Evolutionary conservation across 2,113 vertebrate species (phyloP).

Genomic region (Myocastor coypus): DNA sequence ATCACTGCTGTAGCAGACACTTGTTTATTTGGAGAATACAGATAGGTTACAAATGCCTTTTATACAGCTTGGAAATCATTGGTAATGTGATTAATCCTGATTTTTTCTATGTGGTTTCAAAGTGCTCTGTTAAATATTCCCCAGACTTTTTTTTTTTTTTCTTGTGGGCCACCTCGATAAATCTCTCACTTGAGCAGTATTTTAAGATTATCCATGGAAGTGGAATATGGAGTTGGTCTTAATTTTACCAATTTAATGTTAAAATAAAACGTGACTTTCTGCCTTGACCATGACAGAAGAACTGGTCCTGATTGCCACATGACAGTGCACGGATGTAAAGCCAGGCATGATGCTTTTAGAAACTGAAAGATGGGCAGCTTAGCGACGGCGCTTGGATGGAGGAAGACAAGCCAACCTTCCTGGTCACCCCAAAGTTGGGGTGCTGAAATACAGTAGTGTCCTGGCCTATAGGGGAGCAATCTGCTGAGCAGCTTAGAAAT

Average conservation of each 20-base stretch:
- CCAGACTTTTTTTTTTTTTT: conserved; percentile 35
- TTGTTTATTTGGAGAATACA: conserved; percentile 50
- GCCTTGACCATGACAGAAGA: not conserved
- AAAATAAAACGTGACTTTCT: not conserved
- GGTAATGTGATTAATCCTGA: conserved; percentile 31
- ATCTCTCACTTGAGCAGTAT: not conserved
- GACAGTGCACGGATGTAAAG: not conserved
- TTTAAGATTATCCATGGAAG: not conserved
- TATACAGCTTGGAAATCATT: not conserved
- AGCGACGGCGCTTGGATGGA: not conserved
- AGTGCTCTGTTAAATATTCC: not conserved
- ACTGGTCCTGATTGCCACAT: not conserved
- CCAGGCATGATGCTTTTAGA: not conserved
- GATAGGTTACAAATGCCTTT: conserved; percentile 48
- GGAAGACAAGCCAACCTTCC: not conserved
- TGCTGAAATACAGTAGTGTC: not conserved
- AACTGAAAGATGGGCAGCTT: not conserved
- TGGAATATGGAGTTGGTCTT: not conserved
- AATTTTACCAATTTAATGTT: not conserved
- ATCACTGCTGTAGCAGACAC: not conserved
- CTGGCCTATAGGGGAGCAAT: not conserved
- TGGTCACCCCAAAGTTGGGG: not conserved
- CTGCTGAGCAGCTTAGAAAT: not conserved
- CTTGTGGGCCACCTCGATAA: not conserved
- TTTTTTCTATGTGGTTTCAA: conserved; percentile 57